A percentile compares a stretch with the other conserved stretches of the same genome.
phyloP scores from a whole-genome alignment of 2,113 vertebrate genomes.

The Gobius niger region DNA sequence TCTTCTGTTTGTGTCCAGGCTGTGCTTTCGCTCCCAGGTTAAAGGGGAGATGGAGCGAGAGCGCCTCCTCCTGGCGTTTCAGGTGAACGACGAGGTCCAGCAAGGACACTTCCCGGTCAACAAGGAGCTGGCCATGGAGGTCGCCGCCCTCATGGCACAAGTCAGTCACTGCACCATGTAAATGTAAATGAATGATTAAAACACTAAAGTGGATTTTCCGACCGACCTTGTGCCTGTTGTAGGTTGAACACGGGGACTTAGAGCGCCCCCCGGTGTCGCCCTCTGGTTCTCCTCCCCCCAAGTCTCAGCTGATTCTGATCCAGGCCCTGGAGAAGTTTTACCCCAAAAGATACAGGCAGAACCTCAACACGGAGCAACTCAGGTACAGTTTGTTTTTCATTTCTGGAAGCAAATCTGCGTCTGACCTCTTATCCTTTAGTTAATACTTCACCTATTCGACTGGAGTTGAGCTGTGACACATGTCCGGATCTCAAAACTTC shows the following conservation, averaged over 20 bases:
- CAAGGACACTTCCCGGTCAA: constrained; percentile 87
- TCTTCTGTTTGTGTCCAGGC: constrained; percentile 53
- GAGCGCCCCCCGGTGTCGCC: constrained; percentile 75
- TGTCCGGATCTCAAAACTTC: too few species aligned
- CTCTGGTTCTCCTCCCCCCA: constrained; percentile 71
- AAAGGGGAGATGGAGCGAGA: constrained; percentile 87
- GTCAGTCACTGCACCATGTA: constrained; percentile 48
- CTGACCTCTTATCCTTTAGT: too few species aligned
- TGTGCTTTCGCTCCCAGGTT: constrained; percentile 84
- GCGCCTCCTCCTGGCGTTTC: constrained; percentile 86
- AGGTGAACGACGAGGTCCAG: constrained; percentile 84
- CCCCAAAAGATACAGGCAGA: constrained; percentile 85
- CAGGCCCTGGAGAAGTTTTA: constrained; percentile 87
- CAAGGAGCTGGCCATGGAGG: constrained; percentile 88
- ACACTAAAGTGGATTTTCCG: too few species aligned
- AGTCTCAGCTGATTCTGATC: constrained; percentile 83
- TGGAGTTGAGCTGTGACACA: too few species aligned
- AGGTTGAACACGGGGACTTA: constrained; percentile 87
- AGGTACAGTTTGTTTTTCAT: constrained; percentile 62
- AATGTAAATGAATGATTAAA: neutral
- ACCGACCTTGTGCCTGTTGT: neutral
- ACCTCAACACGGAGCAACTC: constrained; percentile 79
- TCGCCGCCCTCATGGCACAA: constrained; percentile 88
- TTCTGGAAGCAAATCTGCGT: too few species aligned
- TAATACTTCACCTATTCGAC: too few species aligned